phyloP scores from a whole-genome alignment of 2,888 invertebrate species.

The Campoletis raptor region DNA sequence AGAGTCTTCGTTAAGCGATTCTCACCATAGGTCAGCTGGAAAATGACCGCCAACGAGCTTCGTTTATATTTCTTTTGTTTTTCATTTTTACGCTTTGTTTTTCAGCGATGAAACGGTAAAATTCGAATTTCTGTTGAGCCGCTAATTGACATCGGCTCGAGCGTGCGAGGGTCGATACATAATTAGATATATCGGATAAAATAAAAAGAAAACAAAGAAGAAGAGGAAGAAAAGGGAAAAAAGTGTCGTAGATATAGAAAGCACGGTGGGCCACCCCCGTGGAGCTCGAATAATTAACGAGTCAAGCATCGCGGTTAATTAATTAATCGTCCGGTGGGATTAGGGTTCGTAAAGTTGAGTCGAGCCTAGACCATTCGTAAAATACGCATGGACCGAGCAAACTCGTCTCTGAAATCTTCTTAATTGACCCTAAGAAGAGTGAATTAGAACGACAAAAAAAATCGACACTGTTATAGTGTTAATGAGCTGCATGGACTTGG shows the following conservation, averaged over 20 bases:
- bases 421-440: slow-evolving; percentile 59
- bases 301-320: slow-evolving; percentile 74
- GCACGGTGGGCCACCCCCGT: slow-evolving; percentile 55
- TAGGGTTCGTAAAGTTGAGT: slow-evolving; percentile 46
- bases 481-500: slow-evolving; percentile 46
- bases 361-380: slow-evolving; percentile 54
- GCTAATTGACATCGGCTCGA: slow-evolving; percentile 55
- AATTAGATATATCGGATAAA: slow-evolving; percentile 59
- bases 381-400: slow-evolving; percentile 28
- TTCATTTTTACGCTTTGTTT: slow-evolving; percentile 20
- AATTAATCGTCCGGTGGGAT: slow-evolving; percentile 73
- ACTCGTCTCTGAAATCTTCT: slow-evolving; percentile 50
- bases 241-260: slow-evolving; percentile 40
- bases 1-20: slow-evolving; percentile 82
- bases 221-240: slow-evolving; percentile 22
- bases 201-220: slow-evolving; percentile 13
- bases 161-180: slow-evolving; percentile 43
- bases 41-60: slow-evolving; percentile 60
- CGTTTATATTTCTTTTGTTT: neutral
- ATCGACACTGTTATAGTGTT: slow-evolving; percentile 46
- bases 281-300: slow-evolving; percentile 76
- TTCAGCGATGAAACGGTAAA: slow-evolving; percentile 28
- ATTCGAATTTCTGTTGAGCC: slow-evolving; percentile 50
- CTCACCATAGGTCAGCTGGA: slow-evolving; percentile 61
- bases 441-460: slow-evolving; percentile 26